Conservation (phyloP, 2,888 invertebrate genomes). For the Drosophila infuscata region DNA sequence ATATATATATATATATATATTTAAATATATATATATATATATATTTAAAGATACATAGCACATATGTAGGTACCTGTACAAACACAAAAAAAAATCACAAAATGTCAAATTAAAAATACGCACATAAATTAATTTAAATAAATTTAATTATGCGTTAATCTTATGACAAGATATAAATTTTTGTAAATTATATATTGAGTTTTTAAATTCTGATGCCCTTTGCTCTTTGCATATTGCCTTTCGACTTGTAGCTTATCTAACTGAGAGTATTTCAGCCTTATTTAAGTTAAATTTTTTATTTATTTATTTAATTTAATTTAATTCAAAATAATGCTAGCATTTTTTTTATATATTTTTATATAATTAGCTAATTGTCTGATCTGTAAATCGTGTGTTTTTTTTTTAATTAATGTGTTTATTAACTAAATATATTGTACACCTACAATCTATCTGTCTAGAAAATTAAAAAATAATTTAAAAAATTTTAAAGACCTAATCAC, state of each 20-base stretch:
- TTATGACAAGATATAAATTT: slow-evolving; percentile 3
- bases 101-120: slow-evolving; percentile 52
- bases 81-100: slow-evolving; percentile 28
- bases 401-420: background rate
- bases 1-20: background rate
- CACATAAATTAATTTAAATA: background rate
- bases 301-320: no score
- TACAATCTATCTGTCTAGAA: background rate
- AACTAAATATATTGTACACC: background rate
- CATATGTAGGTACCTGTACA: background rate
- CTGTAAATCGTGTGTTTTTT: background rate
- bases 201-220: slow-evolving; percentile 55
- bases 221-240: slow-evolving; percentile 12
- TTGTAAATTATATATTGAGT: slow-evolving; percentile 71
- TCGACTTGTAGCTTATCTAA: slow-evolving; percentile 19
- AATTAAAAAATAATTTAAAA: background rate
- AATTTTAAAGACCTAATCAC: background rate
- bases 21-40: background rate
- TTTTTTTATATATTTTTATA: background rate
- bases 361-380: background rate
- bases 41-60: background rate
- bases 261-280: background rate
- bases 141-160: slow-evolving; percentile 18
- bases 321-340: background rate
- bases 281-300: no score